Percentiles rank a stretch among this genome's conserved stretches.
phyloP scores from a whole-genome alignment of 2,113 vertebrate species.

The Atherinomorus stipes region DNA sequence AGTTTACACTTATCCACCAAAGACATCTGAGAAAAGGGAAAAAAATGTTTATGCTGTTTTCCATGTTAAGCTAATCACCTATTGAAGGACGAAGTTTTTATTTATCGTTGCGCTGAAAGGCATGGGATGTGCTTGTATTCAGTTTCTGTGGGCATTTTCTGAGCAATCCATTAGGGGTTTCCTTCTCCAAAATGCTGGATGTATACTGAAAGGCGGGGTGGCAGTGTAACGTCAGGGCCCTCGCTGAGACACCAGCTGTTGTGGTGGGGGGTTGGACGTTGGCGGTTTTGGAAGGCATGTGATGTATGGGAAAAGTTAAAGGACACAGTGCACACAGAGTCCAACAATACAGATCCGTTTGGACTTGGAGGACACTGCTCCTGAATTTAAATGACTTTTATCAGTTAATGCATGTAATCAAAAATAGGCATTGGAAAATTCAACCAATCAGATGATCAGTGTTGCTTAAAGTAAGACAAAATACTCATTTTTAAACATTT shows the following conservation, averaged over 20 bases:
- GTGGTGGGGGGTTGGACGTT: constrained; percentile 65
- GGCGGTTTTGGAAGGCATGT: constrained; percentile 52
- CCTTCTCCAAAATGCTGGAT: constrained; percentile 62
- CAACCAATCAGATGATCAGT: background rate
- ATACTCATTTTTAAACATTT: background rate
- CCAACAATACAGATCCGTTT: constrained; percentile 15
- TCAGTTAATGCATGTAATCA: background rate
- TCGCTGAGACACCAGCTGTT: constrained; percentile 77
- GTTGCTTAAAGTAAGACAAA: background rate
- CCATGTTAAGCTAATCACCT: constrained; percentile 3
- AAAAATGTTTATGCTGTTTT: background rate
- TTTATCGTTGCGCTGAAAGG: constrained; percentile 29
- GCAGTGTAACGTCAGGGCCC: constrained; percentile 59
- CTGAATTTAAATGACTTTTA: constrained; percentile 21
- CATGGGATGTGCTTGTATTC: constrained; percentile 40
- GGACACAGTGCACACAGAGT: constrained; percentile 30
- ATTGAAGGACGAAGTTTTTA: background rate
- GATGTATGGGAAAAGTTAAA: constrained; percentile 70
- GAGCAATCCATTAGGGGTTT: constrained; percentile 62
- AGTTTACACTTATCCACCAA: background rate
- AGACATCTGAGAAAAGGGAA: background rate
- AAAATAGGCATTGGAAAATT: background rate
- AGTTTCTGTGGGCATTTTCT: constrained; percentile 46
- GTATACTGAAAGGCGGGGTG: constrained; percentile 65
- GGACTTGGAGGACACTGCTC: constrained; percentile 8